Evolutionary conservation across 2,113 vertebrate species (phyloP).

Genomic region (Cyanoderma ruficeps): DNA sequence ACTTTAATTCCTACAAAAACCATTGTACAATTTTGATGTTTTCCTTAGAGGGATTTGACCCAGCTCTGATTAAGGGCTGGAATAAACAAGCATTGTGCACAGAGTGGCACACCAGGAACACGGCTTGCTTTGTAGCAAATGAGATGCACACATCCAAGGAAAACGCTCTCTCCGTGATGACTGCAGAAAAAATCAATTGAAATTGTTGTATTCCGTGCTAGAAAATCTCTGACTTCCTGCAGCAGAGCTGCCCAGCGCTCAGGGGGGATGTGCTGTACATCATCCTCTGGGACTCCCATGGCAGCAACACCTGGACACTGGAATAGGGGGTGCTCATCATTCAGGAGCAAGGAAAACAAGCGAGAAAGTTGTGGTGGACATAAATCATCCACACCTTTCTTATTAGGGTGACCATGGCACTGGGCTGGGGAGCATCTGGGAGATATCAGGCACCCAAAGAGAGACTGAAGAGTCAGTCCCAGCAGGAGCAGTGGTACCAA

Average conservation of each 20-base stretch:
- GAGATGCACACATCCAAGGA: neutral
- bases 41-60: slow-evolving; percentile 3
- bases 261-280: neutral
- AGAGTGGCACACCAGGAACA: neutral
- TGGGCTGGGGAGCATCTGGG: neutral
- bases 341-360: neutral
- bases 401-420: fast-evolving
- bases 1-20: slow-evolving; percentile 8
- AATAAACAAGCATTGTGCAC: neutral
- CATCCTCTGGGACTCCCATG: neutral
- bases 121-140: neutral
- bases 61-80: neutral
- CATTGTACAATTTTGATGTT: neutral
- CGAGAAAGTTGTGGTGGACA: neutral
- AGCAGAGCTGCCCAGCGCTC: neutral
- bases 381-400: neutral
- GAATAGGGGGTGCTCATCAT: neutral
- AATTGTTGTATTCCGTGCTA: neutral
- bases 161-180: fast-evolving
- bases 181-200: neutral
- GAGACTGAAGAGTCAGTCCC: neutral
- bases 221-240: neutral
- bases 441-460: neutral
- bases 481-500: neutral
- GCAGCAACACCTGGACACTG: neutral